Evolutionary conservation across 2,797 vertebrate species (phyloP).

Genomic region (Dipus sagitta): DNA sequence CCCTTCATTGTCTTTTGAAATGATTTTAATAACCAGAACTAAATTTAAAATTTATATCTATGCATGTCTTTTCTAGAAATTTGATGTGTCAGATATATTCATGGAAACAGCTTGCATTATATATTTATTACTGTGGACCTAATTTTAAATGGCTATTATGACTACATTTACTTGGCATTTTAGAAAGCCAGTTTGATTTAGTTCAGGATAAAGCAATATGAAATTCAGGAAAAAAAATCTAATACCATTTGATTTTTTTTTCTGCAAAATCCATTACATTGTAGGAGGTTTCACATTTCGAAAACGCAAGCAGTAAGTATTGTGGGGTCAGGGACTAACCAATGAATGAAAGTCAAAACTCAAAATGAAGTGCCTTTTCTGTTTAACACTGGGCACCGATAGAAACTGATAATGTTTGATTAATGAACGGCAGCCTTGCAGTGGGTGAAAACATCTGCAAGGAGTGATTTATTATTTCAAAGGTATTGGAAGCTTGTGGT

Average conservation of each 20-base stretch:
- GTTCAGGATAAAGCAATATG: conserved; percentile 53
- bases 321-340: conserved; percentile 86
- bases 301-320: conserved; percentile 74
- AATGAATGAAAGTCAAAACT: conserved; percentile 89
- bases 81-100: conserved; percentile 60
- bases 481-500: conserved; percentile 89
- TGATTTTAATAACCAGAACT: conserved; percentile 81
- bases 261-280: conserved; percentile 54
- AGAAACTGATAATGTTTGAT: conserved; percentile 93
- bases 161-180: conserved; percentile 71
- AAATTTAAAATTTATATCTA: conserved; percentile 61
- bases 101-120: conserved; percentile 69
- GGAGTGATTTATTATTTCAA: conserved; percentile 94
- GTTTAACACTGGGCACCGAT: conserved; percentile 88
- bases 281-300: conserved; percentile 78
- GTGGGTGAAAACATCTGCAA: conserved; percentile 90
- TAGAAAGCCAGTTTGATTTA: conserved; percentile 64
- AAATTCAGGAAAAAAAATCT: conserved; percentile 37
- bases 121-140: conserved; percentile 66
- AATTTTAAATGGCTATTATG: conserved; percentile 68
- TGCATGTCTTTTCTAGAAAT: conserved; percentile 60
- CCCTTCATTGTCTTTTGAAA: conserved; percentile 46
- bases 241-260: conserved; percentile 34
- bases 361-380: conserved; percentile 87
- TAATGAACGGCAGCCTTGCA: conserved; percentile 90